These are phyloP conservation scores for Peucedramus taeniatus DNA, from an alignment of 2,113 vertebrate genomes.

Conservation along the genomic window DNA sequence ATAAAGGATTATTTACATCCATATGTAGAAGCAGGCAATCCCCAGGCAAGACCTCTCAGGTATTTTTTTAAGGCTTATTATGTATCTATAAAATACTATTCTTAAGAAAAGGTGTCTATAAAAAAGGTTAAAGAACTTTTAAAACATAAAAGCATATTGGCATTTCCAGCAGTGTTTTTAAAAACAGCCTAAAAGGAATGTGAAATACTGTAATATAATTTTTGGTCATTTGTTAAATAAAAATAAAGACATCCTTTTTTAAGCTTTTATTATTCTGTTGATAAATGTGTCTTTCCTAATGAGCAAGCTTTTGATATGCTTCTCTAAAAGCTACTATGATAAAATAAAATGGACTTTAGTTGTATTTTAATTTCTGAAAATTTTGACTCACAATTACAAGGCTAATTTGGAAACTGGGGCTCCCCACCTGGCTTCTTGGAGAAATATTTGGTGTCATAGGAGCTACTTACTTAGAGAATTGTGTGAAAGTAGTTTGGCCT, in stretches of 20 bases:
- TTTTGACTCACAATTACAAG: not conserved
- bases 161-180: constrained; percentile 55
- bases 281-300: constrained; percentile 65
- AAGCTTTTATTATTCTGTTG: constrained; percentile 66
- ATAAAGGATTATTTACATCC: constrained; percentile 99
- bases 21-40: constrained; percentile 98
- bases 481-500: constrained; percentile 2
- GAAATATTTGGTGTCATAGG: not conserved
- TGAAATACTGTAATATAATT: not conserved
- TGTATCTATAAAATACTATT: constrained; percentile 73
- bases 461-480: not conserved
- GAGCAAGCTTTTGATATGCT: constrained; percentile 56
- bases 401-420: not conserved
- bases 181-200: constrained; percentile 46
- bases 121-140: constrained; percentile 52
- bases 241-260: constrained; percentile 83
- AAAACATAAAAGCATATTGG: constrained; percentile 53
- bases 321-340: constrained; percentile 55
- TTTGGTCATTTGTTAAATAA: constrained; percentile 54
- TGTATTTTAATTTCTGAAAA: constrained; percentile 29
- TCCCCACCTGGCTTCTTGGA: not conserved
- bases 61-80: constrained; percentile 84
- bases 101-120: constrained; percentile 84
- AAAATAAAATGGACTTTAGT: constrained; percentile 21
- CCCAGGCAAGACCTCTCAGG: constrained; percentile 99